Conservation (phyloP, 2,797 vertebrate species). For the Pterois miles region DNA sequence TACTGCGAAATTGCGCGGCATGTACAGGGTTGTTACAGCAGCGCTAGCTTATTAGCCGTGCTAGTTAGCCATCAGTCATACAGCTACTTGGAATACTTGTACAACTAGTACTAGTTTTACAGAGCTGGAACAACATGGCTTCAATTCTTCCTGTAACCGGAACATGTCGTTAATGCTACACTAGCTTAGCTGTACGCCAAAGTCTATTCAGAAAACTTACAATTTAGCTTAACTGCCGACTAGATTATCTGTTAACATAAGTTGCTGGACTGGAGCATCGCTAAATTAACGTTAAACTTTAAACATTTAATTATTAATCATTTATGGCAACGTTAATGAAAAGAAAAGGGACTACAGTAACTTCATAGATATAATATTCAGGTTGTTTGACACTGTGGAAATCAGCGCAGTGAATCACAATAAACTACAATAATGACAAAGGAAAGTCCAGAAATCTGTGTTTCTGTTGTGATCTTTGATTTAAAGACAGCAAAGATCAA, state of each 20-base stretch:
- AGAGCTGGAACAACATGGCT: too few species aligned
- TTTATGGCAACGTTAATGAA: too few species aligned
- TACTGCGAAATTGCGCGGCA: conserved; percentile 61
- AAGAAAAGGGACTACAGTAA: not conserved
- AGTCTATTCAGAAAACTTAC: not conserved
- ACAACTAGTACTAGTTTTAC: too few species aligned
- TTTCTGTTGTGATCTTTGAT: too few species aligned
- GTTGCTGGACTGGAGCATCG: not conserved
- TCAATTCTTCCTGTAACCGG: too few species aligned
- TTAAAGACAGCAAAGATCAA: too few species aligned
- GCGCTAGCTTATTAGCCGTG: conserved; percentile 5
- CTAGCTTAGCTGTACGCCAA: not conserved
- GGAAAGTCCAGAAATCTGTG: not conserved
- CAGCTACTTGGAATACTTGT: too few species aligned
- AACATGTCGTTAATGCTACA: too few species aligned
- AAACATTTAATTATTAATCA: not conserved
- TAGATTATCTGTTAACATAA: not conserved
- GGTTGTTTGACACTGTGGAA: not conserved
- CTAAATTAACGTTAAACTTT: not conserved
- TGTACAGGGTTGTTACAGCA: not conserved
- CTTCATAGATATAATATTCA: not conserved
- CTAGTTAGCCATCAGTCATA: conserved; percentile 14
- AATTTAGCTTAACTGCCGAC: not conserved
- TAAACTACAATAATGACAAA: not conserved
- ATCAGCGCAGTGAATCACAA: not conserved